These are phyloP conservation scores for Caiman crocodilus DNA, from an alignment of 2,797 vertebrate species.

Conservation along the genomic window DNA sequence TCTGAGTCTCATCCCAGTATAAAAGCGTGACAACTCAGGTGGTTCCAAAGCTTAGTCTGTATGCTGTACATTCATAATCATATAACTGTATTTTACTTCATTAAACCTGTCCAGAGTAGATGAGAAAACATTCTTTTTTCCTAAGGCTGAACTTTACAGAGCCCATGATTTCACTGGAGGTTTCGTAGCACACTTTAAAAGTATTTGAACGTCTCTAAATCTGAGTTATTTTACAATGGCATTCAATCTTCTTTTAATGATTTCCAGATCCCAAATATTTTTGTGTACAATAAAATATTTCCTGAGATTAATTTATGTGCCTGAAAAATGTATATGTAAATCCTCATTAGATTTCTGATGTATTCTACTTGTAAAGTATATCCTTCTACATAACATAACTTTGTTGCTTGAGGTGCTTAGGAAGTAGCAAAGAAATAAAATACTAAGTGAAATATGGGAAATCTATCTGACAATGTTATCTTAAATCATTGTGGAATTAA, in stretches of 20 bases:
- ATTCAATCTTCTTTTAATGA: conserved; percentile 56
- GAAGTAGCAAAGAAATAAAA: neutral
- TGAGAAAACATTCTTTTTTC: conserved; percentile 36
- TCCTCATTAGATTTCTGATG: conserved; percentile 26
- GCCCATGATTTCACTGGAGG: conserved; percentile 30
- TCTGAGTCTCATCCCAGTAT: neutral
- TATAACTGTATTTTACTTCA: conserved; percentile 33
- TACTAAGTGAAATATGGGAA: neutral
- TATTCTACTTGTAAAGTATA: conserved; percentile 7
- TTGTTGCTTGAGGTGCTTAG: neutral
- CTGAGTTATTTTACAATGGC: conserved; percentile 34
- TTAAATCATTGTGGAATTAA: neutral
- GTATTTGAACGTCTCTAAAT: neutral
- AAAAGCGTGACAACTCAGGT: conserved; percentile 19
- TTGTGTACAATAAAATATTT: conserved; percentile 52
- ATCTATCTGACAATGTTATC: neutral
- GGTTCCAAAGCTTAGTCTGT: conserved; percentile 20
- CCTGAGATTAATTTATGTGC: conserved; percentile 50
- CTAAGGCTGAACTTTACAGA: conserved; percentile 9
- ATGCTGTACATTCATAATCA: conserved; percentile 45
- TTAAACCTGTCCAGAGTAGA: conserved; percentile 8
- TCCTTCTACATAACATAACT: neutral
- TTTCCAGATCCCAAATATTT: conserved; percentile 36
- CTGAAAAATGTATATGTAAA: neutral
- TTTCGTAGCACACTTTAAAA: conserved; percentile 46